phyloP scores from a whole-genome alignment of 37 sponge, comb jelly and placozoan genomes.

The Spongilla lacustris region DNA sequence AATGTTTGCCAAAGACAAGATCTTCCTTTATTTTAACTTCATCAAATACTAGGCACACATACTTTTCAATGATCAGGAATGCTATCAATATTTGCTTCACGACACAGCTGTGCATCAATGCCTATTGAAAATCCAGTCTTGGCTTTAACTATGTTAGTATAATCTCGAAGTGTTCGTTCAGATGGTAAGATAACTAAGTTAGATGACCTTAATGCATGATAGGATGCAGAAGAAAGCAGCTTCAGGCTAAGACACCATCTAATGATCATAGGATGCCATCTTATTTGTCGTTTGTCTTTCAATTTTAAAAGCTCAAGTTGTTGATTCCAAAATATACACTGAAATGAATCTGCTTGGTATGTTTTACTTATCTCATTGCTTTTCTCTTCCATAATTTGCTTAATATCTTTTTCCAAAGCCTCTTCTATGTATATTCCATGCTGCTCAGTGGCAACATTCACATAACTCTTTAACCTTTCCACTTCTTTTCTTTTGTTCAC shows the following conservation, averaged over 20 bases:
- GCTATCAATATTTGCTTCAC: no score
- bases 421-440: neutral
- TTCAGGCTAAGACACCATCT: no score
- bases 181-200: constrained; percentile 15
- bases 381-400: neutral
- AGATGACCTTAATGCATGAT: no score
- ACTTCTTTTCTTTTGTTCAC: no score
- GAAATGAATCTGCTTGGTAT: no score
- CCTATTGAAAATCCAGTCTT: constrained; percentile 31
- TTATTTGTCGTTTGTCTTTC: no score
- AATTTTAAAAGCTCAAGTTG: no score
- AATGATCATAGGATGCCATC: no score
- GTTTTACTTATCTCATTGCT: no score
- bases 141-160: constrained; percentile 2
- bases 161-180: constrained; percentile 40
- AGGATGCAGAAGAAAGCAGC: neutral
- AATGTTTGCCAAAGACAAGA: constrained; percentile 46
- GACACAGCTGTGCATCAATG: no score
- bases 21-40: constrained; percentile 51
- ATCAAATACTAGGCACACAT: constrained; percentile 26
- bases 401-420: neutral
- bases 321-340: no score
- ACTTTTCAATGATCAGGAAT: constrained; percentile 3
- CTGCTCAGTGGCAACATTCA: neutral
- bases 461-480: neutral